Evolutionary conservation across 2,888 invertebrate species (phyloP), one percentile per base, ranked within the genome.

Genomic region (Drosophila lacicola): DNA sequence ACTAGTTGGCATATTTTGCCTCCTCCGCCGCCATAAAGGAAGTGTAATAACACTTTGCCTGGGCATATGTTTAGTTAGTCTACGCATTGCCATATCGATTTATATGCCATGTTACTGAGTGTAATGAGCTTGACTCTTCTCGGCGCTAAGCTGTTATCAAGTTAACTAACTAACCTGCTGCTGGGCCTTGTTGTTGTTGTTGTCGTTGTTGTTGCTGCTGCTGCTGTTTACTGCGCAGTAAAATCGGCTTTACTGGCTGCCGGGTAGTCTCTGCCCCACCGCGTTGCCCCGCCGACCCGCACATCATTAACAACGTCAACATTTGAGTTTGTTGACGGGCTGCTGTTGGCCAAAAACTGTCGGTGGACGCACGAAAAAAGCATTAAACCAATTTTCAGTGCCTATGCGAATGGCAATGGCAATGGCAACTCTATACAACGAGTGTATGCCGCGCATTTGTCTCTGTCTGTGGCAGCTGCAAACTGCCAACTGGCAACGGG

Each of bases 261-360:
- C 11, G 11, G 33, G n/a, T 34, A 9, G 36, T 45, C 11, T n/a
- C 17, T 21, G 9, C 8, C 39, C n/a, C n/a, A n/a, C n/a, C n/a
- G n/a, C n/a, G n/a, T n/a, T n/a, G n/a, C n/a, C n/a, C n/a, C n/a
- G n/a, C n/a, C n/a, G n/a, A n/a, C n/a, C n/a, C n/a, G 78, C 86
- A 85, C 83, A 82, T 82, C 85, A 85, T 85, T 85, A 85, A 75
- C 75, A 75, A 75, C 81, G 77, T 85, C 88, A 88, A 88, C 88
- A 85, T 87, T 85, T 85, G 88, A 88, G 85, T 85, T 82, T 85
- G 85, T 75, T 75, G 77, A 81, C 72, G 76, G 76, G 68, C 55
- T 74, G 70, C 67, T 75, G 71, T 46, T 75, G 37, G 74, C 62
- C 78, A 63, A 75, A 61, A 80, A 75, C 54, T 67, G 69, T 69